Conservation (phyloP, 2,888 invertebrate genomes). For the Noctua comes region DNA sequence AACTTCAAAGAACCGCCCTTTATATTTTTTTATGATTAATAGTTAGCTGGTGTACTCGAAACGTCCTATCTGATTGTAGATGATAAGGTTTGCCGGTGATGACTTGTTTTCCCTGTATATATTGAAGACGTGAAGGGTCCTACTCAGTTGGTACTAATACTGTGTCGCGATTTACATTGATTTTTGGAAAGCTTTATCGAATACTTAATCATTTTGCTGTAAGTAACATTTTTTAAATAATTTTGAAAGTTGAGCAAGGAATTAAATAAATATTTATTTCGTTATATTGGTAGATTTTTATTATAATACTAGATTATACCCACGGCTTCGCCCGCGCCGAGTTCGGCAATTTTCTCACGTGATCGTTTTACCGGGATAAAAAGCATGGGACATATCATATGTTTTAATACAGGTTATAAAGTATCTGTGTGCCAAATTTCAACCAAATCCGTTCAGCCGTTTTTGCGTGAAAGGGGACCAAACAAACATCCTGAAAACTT, state of each 20-base stretch:
- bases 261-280: background rate
- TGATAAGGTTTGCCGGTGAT: slow-evolving; percentile 61
- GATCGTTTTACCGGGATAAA: too few species aligned
- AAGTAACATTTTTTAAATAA: slow-evolving; percentile 14
- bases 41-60: slow-evolving; percentile 52
- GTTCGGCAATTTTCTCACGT: too few species aligned
- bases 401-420: too few species aligned
- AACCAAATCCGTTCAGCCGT: too few species aligned
- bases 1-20: slow-evolving; percentile 59
- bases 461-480: too few species aligned
- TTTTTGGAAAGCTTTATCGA: background rate
- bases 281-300: background rate
- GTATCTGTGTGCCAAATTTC: too few species aligned
- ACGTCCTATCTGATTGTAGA: slow-evolving; percentile 52
- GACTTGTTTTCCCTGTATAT: slow-evolving; percentile 55
- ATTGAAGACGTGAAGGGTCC: slow-evolving; percentile 32
- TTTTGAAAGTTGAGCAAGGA: background rate
- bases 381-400: too few species aligned
- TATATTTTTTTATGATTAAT: slow-evolving; percentile 55
- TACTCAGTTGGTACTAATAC: slow-evolving; percentile 32
- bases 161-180: slow-evolving; percentile 19
- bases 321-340: too few species aligned
- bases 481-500: too few species aligned
- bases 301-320: background rate
- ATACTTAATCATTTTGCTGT: slow-evolving; percentile 18